Base-by-base conservation (phyloP, 1,140 invertebrate genomes). In the Oreohelix idahoensis region DNA sequence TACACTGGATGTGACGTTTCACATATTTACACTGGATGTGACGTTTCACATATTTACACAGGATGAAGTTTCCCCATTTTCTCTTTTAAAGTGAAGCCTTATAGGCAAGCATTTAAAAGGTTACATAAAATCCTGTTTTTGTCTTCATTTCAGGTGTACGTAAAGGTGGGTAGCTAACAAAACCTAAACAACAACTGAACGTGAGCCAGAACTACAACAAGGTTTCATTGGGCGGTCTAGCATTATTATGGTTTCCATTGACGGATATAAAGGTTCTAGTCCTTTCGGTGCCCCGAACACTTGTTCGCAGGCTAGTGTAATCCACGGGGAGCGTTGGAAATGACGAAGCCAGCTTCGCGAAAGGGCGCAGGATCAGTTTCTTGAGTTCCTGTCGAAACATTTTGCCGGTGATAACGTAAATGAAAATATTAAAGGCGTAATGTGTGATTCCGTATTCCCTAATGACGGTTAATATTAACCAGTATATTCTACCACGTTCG, bases 391-490 rank as follows among this genome's bases (percentile, higher is more conserved):
- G 86, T 51, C 92, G 86, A 73, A 92, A 93, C 83, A 89, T 84
- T 83, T 90, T 90, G 13, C 92, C 91, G 1, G 91, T 92, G 42
- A 90, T 86, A 5, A 91, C 49, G 76, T 93, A 93, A 79, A 93
- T 91, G 82, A 91, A 89, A 84, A 93, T 89, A 84, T 93, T 93
- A 75, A 87, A 89, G 53, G 90, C 91, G 88, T 91, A 92, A 81
- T 92, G 92, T 15, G 92, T 91, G 36, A 90, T 89, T 51, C 91
- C 89, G 42, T 92, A 88, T 80, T 92, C 90, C 36, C 92, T 88
- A 26, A 92, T 87, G 51, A 92, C 84, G 17, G 84, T 86, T 83
- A 88, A 80, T 0, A 88, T 85, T 17, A 86, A 81, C 15, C 84
- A 66, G 85, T 91, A 92, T 0, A 83, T 85, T 53, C 90, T 86